Conservation (phyloP, 2,113 vertebrate genomes). For the Salminus brasiliensis region DNA sequence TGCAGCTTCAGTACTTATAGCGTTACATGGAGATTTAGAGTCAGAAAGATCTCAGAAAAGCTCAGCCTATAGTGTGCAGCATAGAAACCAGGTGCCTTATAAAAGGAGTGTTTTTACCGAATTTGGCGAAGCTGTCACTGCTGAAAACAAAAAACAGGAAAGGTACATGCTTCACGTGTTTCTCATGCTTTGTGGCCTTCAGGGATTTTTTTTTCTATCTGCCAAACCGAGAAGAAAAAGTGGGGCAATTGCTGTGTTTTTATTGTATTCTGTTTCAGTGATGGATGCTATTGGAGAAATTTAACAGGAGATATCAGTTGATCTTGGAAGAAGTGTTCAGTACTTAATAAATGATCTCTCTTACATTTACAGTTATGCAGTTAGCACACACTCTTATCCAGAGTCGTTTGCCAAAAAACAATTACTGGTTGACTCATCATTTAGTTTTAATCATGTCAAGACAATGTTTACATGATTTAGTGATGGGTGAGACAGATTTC, state of each 20-base stretch:
- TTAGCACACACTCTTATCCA: no score
- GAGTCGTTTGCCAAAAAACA: no score
- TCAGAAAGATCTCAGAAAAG: conserved; percentile 39
- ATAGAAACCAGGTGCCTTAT: not conserved
- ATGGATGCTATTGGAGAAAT: not conserved
- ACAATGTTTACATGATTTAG: no score
- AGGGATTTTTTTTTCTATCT: no score
- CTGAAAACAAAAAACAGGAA: conserved; percentile 46
- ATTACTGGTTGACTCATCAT: no score
- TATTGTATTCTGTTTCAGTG: not conserved
- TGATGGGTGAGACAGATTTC: no score
- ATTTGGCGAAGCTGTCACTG: conserved; percentile 49
- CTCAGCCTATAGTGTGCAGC: not conserved
- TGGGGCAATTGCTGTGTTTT: not conserved
- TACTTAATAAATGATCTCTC: no score
- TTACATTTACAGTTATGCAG: no score
- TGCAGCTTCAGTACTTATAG: conserved; percentile 9
- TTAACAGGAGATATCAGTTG: not conserved
- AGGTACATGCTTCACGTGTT: conserved; percentile 56
- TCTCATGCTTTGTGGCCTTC: conserved; percentile 45
- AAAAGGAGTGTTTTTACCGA: conserved; percentile 51
- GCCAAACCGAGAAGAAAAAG: not conserved
- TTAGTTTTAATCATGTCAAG: no score
- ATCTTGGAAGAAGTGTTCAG: not conserved
- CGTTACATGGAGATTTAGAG: conserved; percentile 28